phyloP scores from a whole-genome alignment of 2,113 vertebrate species.

The Megalops atlanticus region DNA sequence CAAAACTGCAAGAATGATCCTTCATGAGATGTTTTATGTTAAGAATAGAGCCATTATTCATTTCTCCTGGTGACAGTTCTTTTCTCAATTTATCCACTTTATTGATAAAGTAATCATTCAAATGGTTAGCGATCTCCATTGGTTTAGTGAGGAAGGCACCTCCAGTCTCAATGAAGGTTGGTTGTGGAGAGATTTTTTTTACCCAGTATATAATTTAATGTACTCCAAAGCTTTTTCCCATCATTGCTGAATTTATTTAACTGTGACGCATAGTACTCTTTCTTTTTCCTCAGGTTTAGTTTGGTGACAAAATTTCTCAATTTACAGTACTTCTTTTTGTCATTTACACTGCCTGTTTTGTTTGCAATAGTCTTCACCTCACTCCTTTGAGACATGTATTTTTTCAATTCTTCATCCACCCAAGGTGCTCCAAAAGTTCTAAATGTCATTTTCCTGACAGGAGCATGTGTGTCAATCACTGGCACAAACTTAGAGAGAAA shows the following conservation, averaged over 20 bases:
- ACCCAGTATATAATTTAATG: slow-evolving; percentile 20
- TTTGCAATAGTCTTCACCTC: background rate
- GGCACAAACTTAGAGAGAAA: background rate
- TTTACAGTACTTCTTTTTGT: background rate
- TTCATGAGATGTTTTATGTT: slow-evolving; percentile 1
- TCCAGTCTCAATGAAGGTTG: background rate
- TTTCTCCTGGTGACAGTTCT: background rate
- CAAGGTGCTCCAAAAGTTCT: background rate
- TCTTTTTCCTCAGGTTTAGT: slow-evolving; percentile 13
- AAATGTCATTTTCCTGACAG: background rate
- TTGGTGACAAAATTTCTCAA: background rate
- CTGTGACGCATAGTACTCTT: slow-evolving; percentile 1
- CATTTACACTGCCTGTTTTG: no score
- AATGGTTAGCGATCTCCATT: slow-evolving; percentile 17
- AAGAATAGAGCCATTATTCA: no score
- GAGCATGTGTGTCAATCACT: background rate
- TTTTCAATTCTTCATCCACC: background rate
- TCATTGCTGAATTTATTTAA: slow-evolving; percentile 1
- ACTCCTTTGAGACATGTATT: background rate
- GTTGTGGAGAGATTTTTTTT: background rate
- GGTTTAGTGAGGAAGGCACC: slow-evolving; percentile 16
- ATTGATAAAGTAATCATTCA: slow-evolving; percentile 5
- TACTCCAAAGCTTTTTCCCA: slow-evolving; percentile 20
- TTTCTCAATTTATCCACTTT: slow-evolving; percentile 13
- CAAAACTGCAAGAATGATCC: background rate